phyloP scores from a whole-genome alignment of 2,797 vertebrate genomes.

The Melanotaenia parkinsoni region DNA sequence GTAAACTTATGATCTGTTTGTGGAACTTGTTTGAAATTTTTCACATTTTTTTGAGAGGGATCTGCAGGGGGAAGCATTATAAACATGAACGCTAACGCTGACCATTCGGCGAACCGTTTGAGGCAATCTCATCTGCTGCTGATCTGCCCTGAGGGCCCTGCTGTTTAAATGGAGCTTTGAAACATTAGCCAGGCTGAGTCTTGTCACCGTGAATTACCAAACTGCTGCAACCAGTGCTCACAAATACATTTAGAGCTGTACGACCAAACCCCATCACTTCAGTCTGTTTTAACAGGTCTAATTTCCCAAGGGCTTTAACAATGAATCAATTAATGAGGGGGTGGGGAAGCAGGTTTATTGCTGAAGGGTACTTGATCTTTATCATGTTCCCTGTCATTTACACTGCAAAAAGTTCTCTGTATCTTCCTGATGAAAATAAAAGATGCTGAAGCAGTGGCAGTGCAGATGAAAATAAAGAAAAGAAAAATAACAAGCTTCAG shows the following conservation, averaged over 20 bases:
- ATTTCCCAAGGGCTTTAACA: constrained; percentile 16
- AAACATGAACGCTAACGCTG: constrained; percentile 28
- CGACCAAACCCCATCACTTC: constrained; percentile 30
- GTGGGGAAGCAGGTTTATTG: constrained; percentile 36
- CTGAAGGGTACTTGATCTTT: constrained; percentile 39
- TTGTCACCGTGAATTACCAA: constrained; percentile 45
- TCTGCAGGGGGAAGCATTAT: constrained; percentile 20
- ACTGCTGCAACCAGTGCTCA: constrained; percentile 29
- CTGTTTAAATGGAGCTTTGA: constrained; percentile 27
- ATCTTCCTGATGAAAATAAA: constrained; percentile 18
- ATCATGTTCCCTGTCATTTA: constrained; percentile 32
- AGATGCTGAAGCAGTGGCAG: constrained; percentile 50
- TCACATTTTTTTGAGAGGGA: constrained; percentile 36
- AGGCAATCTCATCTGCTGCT: constrained; percentile 18
- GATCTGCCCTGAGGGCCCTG: constrained; percentile 40
- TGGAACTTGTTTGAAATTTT: constrained; percentile 34
- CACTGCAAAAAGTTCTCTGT: constrained; percentile 12
- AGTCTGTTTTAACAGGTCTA: constrained; percentile 31
- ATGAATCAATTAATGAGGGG: constrained; percentile 21
- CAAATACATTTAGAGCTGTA: constrained; percentile 43
- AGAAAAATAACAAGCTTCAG: constrained; percentile 31
- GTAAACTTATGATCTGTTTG: constrained; percentile 29
- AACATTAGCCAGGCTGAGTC: constrained; percentile 45
- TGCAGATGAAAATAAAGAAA: constrained; percentile 55
- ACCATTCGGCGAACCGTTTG: constrained; percentile 32